Evolutionary conservation across 2,797 vertebrate species (phyloP), one percentile per base, ranked within the genome.

Genomic region (Fistularia tabacaria): DNA sequence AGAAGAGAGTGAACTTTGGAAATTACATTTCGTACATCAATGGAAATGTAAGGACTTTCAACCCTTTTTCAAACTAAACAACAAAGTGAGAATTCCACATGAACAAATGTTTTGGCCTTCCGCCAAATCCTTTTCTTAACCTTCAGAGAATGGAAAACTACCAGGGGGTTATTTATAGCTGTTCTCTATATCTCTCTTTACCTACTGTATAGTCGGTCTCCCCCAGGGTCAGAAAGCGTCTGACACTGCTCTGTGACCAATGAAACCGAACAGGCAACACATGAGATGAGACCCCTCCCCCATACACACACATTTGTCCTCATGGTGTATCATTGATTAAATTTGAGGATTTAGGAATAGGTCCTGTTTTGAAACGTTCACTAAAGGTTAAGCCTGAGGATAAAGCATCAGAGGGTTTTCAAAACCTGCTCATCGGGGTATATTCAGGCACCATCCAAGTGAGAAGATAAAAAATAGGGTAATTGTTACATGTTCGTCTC

Each of bases 101-200:
- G 2, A 49, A 36, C 8, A 11, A 15, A 10, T 51, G 36, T 58
- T 59, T 45, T 9, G 54, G 38, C 52, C 13, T 37, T 10, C 13
- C 44, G 42, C 71, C 40, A 54, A 59, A 63, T 59, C 54, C 15
- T 60, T 57, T 64, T 54, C 57, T 53, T 52, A 62, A 36, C 46
- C 46, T 59, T 38, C 13, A 7, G 43, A 51, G 40, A 71, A 49
- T 65, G 62, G 60, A 78, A 82, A 74, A 76, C 54, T 54, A 67
- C 47, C 60, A 57, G 51, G 53, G 38, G 59, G 14, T 40, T 85
- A 84, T 86, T 83, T 75, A 70, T 81, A 85, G 61, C 58, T 47
- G 41, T 44, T 42, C 46, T 47, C 55, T 62, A 51, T 71, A 25
- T 25, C 25, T 25, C 25, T 25, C 25, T 25, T 66, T 65, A 50